Evolutionary conservation across 2,113 vertebrate genomes (phyloP).

Genomic region (Mirounga angustirostris): DNA sequence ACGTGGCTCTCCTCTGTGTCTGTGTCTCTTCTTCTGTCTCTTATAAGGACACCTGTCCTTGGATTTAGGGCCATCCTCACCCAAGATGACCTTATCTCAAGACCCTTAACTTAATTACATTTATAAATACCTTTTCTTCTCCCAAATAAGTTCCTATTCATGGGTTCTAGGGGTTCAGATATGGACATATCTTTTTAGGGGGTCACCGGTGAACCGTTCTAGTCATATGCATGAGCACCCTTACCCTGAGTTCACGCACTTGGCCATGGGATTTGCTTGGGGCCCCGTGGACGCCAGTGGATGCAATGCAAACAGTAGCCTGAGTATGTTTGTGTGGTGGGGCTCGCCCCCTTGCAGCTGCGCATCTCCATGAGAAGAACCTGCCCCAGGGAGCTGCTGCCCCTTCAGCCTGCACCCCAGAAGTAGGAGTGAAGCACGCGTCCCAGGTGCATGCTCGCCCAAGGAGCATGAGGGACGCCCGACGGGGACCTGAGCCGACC

Average conservation of each 20-base stretch:
- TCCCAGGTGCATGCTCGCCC: accelerated
- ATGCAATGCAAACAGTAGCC: accelerated
- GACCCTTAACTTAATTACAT: not conserved
- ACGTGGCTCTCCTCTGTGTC: not conserved
- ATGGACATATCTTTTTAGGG: accelerated
- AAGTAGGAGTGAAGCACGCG: accelerated
- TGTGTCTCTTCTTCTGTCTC: not conserved
- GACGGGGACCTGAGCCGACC: accelerated
- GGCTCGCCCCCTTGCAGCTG: accelerated
- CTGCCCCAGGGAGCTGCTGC: accelerated
- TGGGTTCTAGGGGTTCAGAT: accelerated
- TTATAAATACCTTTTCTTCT: not conserved
- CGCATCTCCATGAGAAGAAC: accelerated
- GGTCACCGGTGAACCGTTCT: accelerated
- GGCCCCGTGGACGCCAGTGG: accelerated
- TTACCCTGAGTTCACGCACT: accelerated
- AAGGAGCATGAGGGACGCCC: too few relatives aligned
- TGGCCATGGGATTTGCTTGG: accelerated
- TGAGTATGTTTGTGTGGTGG: accelerated
- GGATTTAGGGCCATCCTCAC: not conserved
- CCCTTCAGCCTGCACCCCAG: not conserved
- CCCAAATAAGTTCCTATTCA: accelerated
- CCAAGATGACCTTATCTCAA: not conserved
- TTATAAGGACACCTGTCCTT: accelerated
- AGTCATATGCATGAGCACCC: accelerated